Evolutionary conservation across 1,140 invertebrate genomes (phyloP).

Genomic region (Caenorhabditis tropicalis): DNA sequence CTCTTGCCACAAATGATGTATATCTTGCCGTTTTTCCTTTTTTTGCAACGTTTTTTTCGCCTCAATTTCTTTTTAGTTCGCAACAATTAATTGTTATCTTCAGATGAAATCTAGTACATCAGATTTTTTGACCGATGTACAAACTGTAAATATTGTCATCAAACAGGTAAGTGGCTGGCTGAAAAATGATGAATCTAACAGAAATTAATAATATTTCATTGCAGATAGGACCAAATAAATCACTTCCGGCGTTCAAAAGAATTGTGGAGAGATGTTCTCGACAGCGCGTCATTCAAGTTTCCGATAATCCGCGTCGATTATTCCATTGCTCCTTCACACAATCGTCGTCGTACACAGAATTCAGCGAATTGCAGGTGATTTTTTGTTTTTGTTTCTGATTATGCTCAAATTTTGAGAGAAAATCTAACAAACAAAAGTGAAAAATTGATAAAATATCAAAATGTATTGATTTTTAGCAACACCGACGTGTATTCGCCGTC

Average conservation of each 20-base stretch:
- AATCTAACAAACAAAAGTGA: too few relatives aligned
- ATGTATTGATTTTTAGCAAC: constrained; percentile 50
- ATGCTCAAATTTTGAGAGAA: not conserved
- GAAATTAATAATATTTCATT: not conserved
- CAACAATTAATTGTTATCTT: not conserved
- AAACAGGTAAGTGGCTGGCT: not conserved
- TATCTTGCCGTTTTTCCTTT: not conserved
- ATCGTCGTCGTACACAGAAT: constrained; percentile 59
- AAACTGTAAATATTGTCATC: constrained; percentile 48
- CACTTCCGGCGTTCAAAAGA: constrained; percentile 47
- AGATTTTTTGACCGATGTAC: constrained; percentile 36
- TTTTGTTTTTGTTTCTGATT: constrained; percentile 30
- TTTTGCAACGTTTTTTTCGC: not conserved
- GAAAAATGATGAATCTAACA: not conserved
- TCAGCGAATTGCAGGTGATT: constrained; percentile 65
- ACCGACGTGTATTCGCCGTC: constrained; percentile 64
- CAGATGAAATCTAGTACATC: constrained; percentile 42
- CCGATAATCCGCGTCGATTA: constrained; percentile 61
- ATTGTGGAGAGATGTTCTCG: constrained; percentile 44
- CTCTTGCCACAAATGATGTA: not conserved
- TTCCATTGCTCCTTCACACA: constrained; percentile 62
- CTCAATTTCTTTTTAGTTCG: not conserved
- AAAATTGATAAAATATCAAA: not conserved
- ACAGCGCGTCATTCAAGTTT: constrained; percentile 56
- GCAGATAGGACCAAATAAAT: constrained; percentile 30